Conservation (phyloP, 2,797 vertebrate genomes). For the Eurystomus glaucurus region DNA sequence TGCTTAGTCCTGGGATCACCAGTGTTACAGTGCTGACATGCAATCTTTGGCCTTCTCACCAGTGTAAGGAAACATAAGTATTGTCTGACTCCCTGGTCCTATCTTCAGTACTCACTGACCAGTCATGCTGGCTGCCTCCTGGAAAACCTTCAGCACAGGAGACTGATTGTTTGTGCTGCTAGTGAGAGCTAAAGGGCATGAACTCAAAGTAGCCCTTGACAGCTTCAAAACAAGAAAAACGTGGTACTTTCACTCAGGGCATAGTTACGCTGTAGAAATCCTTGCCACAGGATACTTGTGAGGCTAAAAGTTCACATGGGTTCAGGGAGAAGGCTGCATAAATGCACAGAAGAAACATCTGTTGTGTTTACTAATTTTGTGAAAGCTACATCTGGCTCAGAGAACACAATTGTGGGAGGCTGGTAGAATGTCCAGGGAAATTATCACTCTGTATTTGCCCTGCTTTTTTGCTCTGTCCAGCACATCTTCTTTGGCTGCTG, state of each 20-base stretch:
- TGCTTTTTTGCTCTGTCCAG: background rate
- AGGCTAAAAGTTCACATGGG: background rate
- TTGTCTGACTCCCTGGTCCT: background rate
- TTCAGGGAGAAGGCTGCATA: background rate
- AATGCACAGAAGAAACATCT: background rate
- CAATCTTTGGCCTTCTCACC: background rate
- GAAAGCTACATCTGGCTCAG: background rate
- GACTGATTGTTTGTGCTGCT: background rate
- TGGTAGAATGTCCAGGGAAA: background rate
- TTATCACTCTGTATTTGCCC: background rate
- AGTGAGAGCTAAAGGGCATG: background rate
- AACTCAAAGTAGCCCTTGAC: background rate
- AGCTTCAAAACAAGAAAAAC: background rate
- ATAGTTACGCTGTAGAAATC: accelerated
- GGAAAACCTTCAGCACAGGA: background rate
- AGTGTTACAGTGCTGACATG: background rate
- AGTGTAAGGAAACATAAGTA: background rate
- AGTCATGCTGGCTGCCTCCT: background rate
- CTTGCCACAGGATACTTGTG: background rate
- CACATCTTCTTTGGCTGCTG: background rate
- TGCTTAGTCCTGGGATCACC: background rate
- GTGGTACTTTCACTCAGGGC: background rate
- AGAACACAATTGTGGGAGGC: background rate
- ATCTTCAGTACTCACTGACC: background rate
- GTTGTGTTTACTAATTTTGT: background rate